Evolutionary conservation across 2,888 invertebrate genomes (phyloP), one percentile per base, ranked within the genome.

Genomic region (Trissonchulus latispiculum): DNA sequence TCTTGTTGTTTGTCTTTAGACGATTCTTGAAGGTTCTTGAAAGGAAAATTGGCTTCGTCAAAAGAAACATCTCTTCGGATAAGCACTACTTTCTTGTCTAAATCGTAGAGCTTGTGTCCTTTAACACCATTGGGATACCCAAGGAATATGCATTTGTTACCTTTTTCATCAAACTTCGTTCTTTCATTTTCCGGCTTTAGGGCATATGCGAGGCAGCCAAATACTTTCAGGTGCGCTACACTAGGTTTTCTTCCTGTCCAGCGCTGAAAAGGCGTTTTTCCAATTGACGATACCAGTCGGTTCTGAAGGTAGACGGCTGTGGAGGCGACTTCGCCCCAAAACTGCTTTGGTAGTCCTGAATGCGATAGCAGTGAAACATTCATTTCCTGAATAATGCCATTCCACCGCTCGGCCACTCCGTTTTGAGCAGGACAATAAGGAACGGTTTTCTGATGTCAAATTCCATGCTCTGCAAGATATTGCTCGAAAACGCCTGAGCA

Each of bases 401-500:
- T 77, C 72, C 73, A 62, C 23, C 73, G 29, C 66, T 77, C 75
- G 62, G 77, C 76, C 1, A 77, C 73, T 29, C 75, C 77, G 75
- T 75, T 77, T 66, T 77, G 76, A 69, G 75, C 75, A 28, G 75
- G 76, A 8, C n/a, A 75, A 33, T 74, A 67, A 2, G 77, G 72
- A 15, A 77, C 59, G 1, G 77, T 75, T 8, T 31, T 29, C 59
- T 76, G 62, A 37, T 77, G 76, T 2, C 36, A 1, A 23, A 77
- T 77, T 15, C 73, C 76, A 33, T 72, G 29, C 28, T 32, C 76
- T 77, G 32, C 61, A 23, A 73, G 71, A 37, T 67, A 75, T 23
- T 48, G 48, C n/a, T 37, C 23, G n/a, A 75, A 75, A 18, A 70
- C 36, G 1, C 70, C 59, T 15, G 75, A 75, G 23, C 59, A 70